Conservation (phyloP, 1,140 invertebrate species). For the Tetramorium parvispinum region DNA sequence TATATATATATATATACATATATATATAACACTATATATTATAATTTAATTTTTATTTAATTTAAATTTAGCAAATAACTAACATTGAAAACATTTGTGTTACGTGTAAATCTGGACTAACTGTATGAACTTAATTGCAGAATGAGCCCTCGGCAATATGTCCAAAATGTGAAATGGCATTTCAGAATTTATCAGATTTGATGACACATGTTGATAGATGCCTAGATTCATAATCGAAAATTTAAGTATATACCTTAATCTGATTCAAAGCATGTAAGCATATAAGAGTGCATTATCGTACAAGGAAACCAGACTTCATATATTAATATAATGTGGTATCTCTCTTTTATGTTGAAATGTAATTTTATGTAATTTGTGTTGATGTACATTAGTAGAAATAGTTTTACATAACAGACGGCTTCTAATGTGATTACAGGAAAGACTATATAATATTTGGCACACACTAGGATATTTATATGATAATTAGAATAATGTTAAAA, state of each 20-base stretch:
- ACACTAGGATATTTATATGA: not conserved
- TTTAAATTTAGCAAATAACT: not conserved
- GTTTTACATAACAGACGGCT: not conserved
- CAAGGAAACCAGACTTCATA: not conserved
- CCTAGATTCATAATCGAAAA: not conserved
- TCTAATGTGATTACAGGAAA: not conserved
- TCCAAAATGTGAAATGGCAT: not conserved
- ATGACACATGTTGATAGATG: not conserved
- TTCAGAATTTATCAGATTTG: not conserved
- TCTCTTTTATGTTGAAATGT: not conserved
- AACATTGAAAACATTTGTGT: not conserved
- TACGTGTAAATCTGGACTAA: not conserved
- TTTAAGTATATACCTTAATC: not conserved
- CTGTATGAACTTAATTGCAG: conserved; percentile 33
- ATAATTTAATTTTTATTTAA: not conserved
- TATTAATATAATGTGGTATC: not conserved
- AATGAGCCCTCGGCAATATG: not conserved
- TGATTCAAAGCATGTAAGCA: not conserved
- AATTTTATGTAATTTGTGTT: not conserved
- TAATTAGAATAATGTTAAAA: not conserved
- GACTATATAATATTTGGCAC: not conserved
- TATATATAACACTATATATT: not conserved
- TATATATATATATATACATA: too few species aligned
- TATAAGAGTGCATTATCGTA: not conserved
- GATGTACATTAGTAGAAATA: not conserved